Percentiles rank a stretch among this genome's conserved stretches.
Conservation (phyloP, 2,888 invertebrate genomes). For the Cheilosia urbana region DNA sequence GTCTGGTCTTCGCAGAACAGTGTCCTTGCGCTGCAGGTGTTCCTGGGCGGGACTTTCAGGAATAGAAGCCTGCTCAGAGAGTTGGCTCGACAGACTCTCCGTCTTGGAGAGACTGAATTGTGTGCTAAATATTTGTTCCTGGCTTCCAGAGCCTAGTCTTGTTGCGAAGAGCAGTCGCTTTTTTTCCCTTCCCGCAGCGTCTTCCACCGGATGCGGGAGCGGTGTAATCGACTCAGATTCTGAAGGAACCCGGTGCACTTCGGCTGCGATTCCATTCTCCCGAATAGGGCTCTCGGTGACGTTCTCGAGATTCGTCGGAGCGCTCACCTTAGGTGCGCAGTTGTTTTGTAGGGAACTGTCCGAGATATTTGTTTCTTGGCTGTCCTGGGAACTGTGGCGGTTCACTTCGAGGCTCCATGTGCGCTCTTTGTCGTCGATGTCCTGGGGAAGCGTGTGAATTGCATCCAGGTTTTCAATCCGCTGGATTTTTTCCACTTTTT, state of each 20-base stretch:
- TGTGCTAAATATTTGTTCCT: slow-evolving; percentile 88
- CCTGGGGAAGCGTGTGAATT: slow-evolving; percentile 85
- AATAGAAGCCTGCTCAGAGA: slow-evolving; percentile 84
- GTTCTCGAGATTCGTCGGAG: slow-evolving; percentile 77
- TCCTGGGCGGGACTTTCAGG: slow-evolving; percentile 78
- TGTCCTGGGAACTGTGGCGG: slow-evolving; percentile 84
- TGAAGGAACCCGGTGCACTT: slow-evolving; percentile 80
- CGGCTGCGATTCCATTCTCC: slow-evolving; percentile 80
- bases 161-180: slow-evolving; percentile 87
- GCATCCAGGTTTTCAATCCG: slow-evolving; percentile 84
- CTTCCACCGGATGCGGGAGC: slow-evolving; percentile 73
- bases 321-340: slow-evolving; percentile 76
- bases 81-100: slow-evolving; percentile 87
- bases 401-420: slow-evolving; percentile 82
- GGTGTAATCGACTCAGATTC: slow-evolving; percentile 55
- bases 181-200: slow-evolving; percentile 81
- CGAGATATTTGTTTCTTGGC: slow-evolving; percentile 85
- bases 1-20: slow-evolving; percentile 80
- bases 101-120: slow-evolving; percentile 88
- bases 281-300: slow-evolving; percentile 78
- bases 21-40: slow-evolving; percentile 80
- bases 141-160: slow-evolving; percentile 86
- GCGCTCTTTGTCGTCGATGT: slow-evolving; percentile 78
- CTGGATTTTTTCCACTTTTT: slow-evolving; percentile 77
- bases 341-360: slow-evolving; percentile 78